Evolutionary conservation across 2,797 vertebrate genomes (phyloP).

Genomic region (Zalophus californianus): DNA sequence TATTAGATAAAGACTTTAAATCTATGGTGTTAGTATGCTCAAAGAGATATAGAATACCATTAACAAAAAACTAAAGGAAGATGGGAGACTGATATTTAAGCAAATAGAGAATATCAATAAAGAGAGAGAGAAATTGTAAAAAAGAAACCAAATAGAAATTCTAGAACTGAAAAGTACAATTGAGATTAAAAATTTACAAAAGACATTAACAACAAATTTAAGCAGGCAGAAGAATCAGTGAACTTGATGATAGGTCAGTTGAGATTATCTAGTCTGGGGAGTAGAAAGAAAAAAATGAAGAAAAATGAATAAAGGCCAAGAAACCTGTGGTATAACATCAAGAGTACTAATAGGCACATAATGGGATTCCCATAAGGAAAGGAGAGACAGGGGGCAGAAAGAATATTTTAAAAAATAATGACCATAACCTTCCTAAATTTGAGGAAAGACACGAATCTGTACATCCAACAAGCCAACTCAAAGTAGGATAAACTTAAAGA

Average conservation of each 20-base stretch:
- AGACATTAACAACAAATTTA: neutral
- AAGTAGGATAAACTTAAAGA: slow-evolving; percentile 26
- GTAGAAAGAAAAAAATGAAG: neutral
- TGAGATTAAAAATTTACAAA: neutral
- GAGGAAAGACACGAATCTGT: neutral
- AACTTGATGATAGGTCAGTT: neutral
- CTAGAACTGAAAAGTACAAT: neutral
- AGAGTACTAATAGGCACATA: neutral
- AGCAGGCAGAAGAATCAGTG: neutral
- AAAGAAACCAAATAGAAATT: neutral
- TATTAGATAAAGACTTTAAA: neutral
- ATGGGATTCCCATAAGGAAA: neutral
- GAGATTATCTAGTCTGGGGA: neutral
- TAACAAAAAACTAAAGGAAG: slow-evolving; percentile 13
- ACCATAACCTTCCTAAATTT: neutral
- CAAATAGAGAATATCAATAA: neutral
- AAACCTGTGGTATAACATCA: neutral
- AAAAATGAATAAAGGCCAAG: neutral
- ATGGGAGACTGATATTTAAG: neutral
- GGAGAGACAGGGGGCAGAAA: neutral
- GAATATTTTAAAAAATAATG: slow-evolving; percentile 22
- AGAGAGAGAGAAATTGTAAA: neutral
- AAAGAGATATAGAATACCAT: neutral
- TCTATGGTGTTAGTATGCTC: neutral
- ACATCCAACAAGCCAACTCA: neutral